Base-by-base conservation (phyloP, 2,113 vertebrate genomes). In the Cercocebus atys region DNA sequence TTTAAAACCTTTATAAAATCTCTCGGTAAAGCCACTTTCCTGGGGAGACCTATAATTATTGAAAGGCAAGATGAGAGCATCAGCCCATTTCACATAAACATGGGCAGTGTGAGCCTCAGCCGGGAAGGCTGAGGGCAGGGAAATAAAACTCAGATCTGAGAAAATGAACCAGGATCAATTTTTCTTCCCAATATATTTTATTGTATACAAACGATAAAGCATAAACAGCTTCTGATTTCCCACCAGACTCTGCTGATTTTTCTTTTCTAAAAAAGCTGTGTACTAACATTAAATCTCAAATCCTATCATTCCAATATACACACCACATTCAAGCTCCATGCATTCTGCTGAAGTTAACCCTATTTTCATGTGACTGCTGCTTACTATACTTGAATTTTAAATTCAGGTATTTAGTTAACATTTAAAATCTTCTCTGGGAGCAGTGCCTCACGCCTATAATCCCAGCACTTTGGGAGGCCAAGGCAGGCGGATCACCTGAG, bases 211-310 rank as follows among this genome's bases (percentile, higher is more conserved):
- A 96, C 66, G 18, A 95, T 98, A 98, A 98, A 98, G 92, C 23
- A 92, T 97, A 98, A 97, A 98, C 90, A 95, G 95, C 90, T 59
- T 96, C 80, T 98, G 98, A 98, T 99, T 98, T 99, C 98, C 98
- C 98, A 92, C 88, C 93, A 97, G 98, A 93, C 97, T 95, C 92
- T 43, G 30, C 68, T 95, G 72, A 96, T 72, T 89, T n/a, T 96
- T 96, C 93, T 80, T 32, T 83, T 6, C 92, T 88, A 75, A 97
- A 97, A 98, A 98, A 94, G 23, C 81, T 55, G 40, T 68, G 78
- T 94, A 92, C 95, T 95, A 96, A 96, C 64, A 20, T 52, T 25
- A 43, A 96, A 95, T 92, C 88, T 72, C 93, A 97, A 52, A 91
- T 92, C 87, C 90, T 86, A 0, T 73, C 78, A 89, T 92, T 97